phyloP scores from a whole-genome alignment of 1,140 invertebrate genomes.

The Ooceraea biroi region DNA sequence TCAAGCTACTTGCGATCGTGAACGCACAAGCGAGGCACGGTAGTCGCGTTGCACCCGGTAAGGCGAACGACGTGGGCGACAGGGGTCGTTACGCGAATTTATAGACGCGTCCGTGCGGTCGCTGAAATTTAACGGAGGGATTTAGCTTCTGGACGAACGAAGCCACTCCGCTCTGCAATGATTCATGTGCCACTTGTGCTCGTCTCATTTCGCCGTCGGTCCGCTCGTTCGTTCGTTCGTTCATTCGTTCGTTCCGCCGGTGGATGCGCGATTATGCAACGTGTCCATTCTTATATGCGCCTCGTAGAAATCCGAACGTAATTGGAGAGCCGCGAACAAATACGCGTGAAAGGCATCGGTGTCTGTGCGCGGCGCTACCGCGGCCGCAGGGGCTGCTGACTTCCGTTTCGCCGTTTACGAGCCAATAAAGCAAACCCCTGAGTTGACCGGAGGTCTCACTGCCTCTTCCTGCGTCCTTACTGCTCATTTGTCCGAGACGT shows the following conservation, averaged over 20 bases:
- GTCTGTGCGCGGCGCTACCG: background rate
- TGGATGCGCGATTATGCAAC: conserved; percentile 41
- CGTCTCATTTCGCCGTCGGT: too few species aligned
- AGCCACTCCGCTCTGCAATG: conserved; percentile 39
- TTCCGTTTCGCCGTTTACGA: conserved; percentile 78
- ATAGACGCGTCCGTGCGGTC: conserved; percentile 45
- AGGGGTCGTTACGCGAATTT: conserved; percentile 58
- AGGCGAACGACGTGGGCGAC: conserved; percentile 44
- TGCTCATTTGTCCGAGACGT: conserved; percentile 32
- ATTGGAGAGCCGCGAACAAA: conserved; percentile 51
- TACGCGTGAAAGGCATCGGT: conserved; percentile 14
- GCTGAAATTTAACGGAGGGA: conserved; percentile 57
- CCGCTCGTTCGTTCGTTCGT: background rate
- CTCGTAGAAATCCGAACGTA: conserved; percentile 51
- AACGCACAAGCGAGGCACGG: background rate
- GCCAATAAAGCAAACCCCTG: conserved; percentile 76
- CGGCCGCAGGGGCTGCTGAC: conserved; percentile 63
- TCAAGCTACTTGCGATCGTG: conserved; percentile 25
- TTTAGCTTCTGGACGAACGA: conserved; percentile 53
- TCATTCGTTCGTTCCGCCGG: background rate
- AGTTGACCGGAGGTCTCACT: conserved; percentile 32
- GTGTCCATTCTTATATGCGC: conserved; percentile 29
- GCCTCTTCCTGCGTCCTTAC: background rate
- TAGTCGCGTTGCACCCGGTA: background rate
- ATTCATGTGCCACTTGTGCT: conserved; percentile 52